Base-by-base conservation (phyloP, 2,113 vertebrate genomes). In the Pelmatolapia mariae region DNA sequence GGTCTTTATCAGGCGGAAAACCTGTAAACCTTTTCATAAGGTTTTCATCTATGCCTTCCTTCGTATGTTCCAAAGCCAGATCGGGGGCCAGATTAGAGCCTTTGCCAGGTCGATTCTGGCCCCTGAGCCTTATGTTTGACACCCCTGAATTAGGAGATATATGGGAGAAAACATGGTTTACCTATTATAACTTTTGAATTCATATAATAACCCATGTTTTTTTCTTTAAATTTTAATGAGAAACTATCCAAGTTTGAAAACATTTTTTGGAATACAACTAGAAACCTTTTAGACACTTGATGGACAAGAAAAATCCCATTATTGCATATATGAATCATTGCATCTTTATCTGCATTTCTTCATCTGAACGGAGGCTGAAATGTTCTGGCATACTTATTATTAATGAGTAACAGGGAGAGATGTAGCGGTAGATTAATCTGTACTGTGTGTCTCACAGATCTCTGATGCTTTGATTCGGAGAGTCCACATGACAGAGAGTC, bases 391-490 rank as follows among this genome's bases (percentile, higher is more conserved):
- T 18, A 31, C 26, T 52, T 47, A 26, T 76, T 3, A 8, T 50
- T 52, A 52, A 78, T 52, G 10, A n/a, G 24, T 78, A 78, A 50
- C 22, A 31, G 40, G 24, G 26, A 40, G 24, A 31, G 80, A n/a
- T 82, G 47, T 63, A 38, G 5, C 16, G 0, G 19, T 29, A 6
- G 66, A 31, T 47, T 18, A 4, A 15, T 73, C 3, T 52, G 7
- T 83, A 31, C 19, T 6, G 4, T 45, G 40, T 78, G 4, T 24
- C 83, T 89, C 13, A 18, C 96, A 99, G 99, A 99, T 99, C 95
- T 99, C 99, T 0, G 98, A 99, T 2, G 98, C 99, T 19, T 96
- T 99, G 92, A 99, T 99, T 95, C 97, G 98, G 91, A 97, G 98
- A 90, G 98, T 99, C 52, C 98, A 98, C 93, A 91, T 99, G 95